Base-by-base conservation (phyloP, 2,888 invertebrate species). In the Drosophila meridiana region DNA sequence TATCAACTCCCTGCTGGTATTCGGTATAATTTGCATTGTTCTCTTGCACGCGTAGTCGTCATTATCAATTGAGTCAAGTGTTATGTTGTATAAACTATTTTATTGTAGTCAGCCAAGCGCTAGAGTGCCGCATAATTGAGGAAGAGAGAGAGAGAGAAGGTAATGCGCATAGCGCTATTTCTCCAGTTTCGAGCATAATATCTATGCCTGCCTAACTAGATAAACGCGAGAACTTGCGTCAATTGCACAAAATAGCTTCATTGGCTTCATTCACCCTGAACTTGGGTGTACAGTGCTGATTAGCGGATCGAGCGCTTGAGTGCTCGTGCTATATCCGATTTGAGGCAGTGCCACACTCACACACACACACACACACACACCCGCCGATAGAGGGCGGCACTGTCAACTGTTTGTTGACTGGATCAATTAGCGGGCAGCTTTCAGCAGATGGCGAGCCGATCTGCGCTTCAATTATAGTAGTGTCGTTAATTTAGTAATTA, bases 51-150 rank as follows among this genome's bases (percentile, higher is more conserved):
- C 53, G 13, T 26, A 13, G 52, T 58, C 69, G 55, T 20, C 47
- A 11, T 38, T 38, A 53, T 36, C 69, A 79, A 79, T 79, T 79
- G 72, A 58, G 42, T 69, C 66, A 71, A 75, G 61, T 71, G 69
- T 14, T 50, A 50, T 56, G 56, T 45, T 20, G 36, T 38, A 40
- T 26, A 62, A 61, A 63, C 42, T 20, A 34, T 36, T 64, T 58
- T 32, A 53, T 58, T 64, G 40, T 40, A 58, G 55, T 48, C 40
- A 55, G 26, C 5, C 14, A 28, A 13, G 3, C 8, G 28, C 40
- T 11, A n/a, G 34, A 20, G 30, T 26, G 4, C 4, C 65, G 30
- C 36, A 69, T 40, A 69, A 60, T 63, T 34, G 28, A 42, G 20
- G 20, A 14, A 26, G 32, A 45, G 28, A 62, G 40, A 40, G 40